Percentiles rank a stretch among this genome's conserved stretches.
phyloP scores from a whole-genome alignment of 1,140 invertebrate genomes.

The Lanistes nyassanus region DNA sequence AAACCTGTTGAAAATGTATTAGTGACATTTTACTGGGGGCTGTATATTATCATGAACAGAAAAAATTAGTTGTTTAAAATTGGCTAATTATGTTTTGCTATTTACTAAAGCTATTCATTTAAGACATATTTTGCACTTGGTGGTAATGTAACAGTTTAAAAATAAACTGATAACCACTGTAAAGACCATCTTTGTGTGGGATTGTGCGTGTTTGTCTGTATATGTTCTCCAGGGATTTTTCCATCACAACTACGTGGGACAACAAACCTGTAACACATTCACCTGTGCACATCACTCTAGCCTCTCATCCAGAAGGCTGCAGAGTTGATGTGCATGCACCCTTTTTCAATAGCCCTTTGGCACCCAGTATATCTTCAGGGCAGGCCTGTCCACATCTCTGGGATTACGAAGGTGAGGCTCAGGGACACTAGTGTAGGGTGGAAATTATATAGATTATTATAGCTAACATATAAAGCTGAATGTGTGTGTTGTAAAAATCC shows the following conservation, averaged over 20 bases:
- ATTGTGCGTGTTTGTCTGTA: not conserved
- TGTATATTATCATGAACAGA: no score
- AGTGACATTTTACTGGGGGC: no score
- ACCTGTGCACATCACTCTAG: conserved; percentile 34
- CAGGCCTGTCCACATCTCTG: conserved; percentile 64
- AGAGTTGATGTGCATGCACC: conserved; percentile 54
- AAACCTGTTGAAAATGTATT: no score
- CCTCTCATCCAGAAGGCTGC: conserved; percentile 19
- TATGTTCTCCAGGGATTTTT: conserved; percentile 26
- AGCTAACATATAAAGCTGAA: no score
- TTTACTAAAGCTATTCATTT: no score
- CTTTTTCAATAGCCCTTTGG: conserved; percentile 65
- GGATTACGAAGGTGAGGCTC: conserved; percentile 67
- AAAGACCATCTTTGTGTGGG: not conserved
- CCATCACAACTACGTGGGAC: conserved; percentile 53
- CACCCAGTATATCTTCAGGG: conserved; percentile 53
- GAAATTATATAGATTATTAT: no score
- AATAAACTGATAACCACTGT: no score
- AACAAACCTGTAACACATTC: conserved; percentile 39
- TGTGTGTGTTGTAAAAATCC: no score
- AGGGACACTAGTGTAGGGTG: not conserved
- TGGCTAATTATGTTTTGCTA: no score
- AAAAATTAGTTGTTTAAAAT: no score
- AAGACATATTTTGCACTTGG: no score
- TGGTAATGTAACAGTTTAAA: no score